Percentiles rank a stretch among this genome's conserved stretches.
These are phyloP conservation scores for Tupaia tana DNA, from an alignment of 2,113 vertebrate genomes.

Conservation along the genomic window DNA sequence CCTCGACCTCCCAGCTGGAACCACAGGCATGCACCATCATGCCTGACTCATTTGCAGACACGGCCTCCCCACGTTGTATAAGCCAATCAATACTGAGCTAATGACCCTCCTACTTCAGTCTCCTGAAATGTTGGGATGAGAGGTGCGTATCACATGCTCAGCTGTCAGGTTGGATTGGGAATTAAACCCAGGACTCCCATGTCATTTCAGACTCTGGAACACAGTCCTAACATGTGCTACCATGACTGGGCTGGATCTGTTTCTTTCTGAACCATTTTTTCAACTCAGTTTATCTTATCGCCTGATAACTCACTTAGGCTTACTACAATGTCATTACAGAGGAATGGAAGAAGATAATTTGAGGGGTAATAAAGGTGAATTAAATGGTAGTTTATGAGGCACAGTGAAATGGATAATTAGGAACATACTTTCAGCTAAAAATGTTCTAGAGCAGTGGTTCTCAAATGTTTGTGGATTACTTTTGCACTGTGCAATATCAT, in stretches of 20 bases:
- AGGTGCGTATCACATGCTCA: too few relatives aligned
- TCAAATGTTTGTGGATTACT: background rate
- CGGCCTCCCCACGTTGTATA: too few relatives aligned
- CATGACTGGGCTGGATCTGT: background rate
- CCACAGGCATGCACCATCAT: too few relatives aligned
- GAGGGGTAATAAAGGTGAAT: background rate
- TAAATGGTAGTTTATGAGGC: background rate
- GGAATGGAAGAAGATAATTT: constrained; percentile 3
- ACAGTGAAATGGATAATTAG: background rate
- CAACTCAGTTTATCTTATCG: background rate
- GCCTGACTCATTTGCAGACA: too few relatives aligned
- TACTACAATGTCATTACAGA: background rate
- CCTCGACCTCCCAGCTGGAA: too few relatives aligned
- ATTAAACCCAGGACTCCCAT: too few relatives aligned
- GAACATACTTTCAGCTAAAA: background rate
- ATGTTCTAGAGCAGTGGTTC: background rate
- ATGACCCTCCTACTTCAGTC: too few relatives aligned
- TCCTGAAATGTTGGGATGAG: too few relatives aligned
- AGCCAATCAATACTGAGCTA: too few relatives aligned
- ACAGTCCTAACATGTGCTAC: too few relatives aligned
- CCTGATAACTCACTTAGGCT: background rate
- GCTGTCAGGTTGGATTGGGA: too few relatives aligned
- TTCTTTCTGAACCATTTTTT: background rate
- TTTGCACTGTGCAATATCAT: background rate
- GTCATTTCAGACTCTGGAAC: too few relatives aligned